A percentile compares a stretch with the other conserved stretches of the same genome.
Evolutionary conservation across 2,888 invertebrate species (phyloP).

Genomic region (Noctua pronuba): DNA sequence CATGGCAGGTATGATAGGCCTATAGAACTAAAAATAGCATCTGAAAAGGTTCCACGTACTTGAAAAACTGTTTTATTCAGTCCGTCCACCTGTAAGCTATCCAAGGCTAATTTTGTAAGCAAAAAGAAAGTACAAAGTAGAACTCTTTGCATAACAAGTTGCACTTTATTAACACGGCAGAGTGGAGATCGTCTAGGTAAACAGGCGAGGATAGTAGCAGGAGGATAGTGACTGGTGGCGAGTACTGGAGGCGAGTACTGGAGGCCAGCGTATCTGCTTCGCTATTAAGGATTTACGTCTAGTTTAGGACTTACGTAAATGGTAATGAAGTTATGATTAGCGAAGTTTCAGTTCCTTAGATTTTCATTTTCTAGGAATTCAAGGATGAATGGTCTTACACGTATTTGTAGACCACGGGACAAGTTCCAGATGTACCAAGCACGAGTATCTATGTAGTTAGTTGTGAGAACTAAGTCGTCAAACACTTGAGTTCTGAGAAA

Average conservation of each 20-base stretch:
- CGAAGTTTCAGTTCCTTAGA: background rate
- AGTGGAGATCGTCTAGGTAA: conserved; percentile 44
- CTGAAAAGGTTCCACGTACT: background rate
- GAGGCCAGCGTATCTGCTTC: conserved; percentile 8
- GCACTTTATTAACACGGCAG: conserved; percentile 48
- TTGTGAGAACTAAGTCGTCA: background rate
- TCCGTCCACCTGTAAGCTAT: conserved; percentile 17
- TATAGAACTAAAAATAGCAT: background rate
- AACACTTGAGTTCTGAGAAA: background rate
- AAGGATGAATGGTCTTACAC: background rate
- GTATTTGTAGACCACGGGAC: background rate
- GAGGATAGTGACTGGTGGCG: conserved; percentile 3
- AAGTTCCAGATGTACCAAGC: background rate
- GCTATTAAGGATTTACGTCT: conserved; percentile 23
- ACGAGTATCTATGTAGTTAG: background rate
- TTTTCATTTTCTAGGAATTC: background rate
- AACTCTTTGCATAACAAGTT: conserved; percentile 59
- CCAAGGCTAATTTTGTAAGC: conserved; percentile 32
- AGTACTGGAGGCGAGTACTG: conserved; percentile 1
- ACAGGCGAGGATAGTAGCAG: conserved; percentile 19
- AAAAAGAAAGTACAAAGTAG: conserved; percentile 43
- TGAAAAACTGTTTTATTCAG: conserved; percentile 1
- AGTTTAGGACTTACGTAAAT: conserved; percentile 9
- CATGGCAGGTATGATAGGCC: background rate
- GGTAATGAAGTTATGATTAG: conserved; percentile 11